Evolutionary conservation across 2,888 invertebrate species (phyloP), one percentile per base, ranked within the genome.

Genomic region (Philaethria dido): DNA sequence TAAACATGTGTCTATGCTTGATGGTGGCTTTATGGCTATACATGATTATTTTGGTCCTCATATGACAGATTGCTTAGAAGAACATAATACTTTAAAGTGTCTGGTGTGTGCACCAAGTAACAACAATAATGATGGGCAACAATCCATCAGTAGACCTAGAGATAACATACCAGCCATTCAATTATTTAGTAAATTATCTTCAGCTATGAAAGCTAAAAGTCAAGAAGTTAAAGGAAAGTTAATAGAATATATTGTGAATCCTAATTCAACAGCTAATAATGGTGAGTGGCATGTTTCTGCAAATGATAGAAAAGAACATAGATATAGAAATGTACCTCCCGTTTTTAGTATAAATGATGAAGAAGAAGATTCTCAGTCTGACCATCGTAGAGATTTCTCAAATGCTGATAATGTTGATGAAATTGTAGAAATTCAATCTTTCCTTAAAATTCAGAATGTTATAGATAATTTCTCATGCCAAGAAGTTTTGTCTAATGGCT

Each of bases 291-390:
- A 98, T 82, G 98, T 98, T 3, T 97, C 96, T 64, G 96, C 96
- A 73, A 94, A 93, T 66, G 97, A 98, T 79, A 95, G 95, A 82
- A 95, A 96, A 77, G 96, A 97, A n/a, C 98, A 96, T 86, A 94
- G 97, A 50, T 98, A 98, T 84, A 94, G 98, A 75, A 97, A 97
- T 88, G 96, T 97, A 65, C 96, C 97, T 0, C 97, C 98, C 8
- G 98, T 99, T 9, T 99, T 99, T 84, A 98, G 98, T 84, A 98
- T 99, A 80, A 98, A 98, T 78, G 98, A 98, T 80, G 98, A 98
- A 83, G 92, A 89, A 70, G 84, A 91, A 72, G 82, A 93, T 73
- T 81, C 86, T 1, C 81, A 85, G 62, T 83, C 87, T 20, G 89
- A 88, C 62, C 78, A 77, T 1, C 80, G 84, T 72, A 81, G 78